A percentile compares a stretch with the other conserved stretches of the same genome.
These are phyloP conservation scores for Oreochromis aureus DNA, from an alignment of 2,113 vertebrate species.

Conservation along the genomic window DNA sequence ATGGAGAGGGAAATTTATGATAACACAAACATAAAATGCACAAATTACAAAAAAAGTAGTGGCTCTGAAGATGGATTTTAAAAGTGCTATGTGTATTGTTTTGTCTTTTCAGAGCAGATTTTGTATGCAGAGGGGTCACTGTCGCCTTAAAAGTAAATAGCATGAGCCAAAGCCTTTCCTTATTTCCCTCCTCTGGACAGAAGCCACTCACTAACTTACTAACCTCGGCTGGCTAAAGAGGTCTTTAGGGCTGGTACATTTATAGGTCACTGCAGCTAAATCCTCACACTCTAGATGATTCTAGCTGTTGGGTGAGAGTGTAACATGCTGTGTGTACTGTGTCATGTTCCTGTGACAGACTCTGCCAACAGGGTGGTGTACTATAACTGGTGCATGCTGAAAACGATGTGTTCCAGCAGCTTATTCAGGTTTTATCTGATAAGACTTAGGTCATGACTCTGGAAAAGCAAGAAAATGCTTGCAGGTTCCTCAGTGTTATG, in stretches of 20 bases:
- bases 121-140: background rate
- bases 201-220: slow-evolving; percentile 23
- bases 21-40: background rate
- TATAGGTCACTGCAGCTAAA: slow-evolving; percentile 36
- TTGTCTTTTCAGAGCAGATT: background rate
- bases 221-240: slow-evolving; percentile 9
- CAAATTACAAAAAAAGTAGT: background rate
- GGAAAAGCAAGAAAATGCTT: background rate
- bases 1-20: background rate
- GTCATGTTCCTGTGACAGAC: background rate
- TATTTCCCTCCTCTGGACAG: background rate
- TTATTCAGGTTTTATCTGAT: background rate
- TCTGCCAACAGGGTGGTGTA: background rate
- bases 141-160: background rate
- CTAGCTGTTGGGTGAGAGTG: background rate
- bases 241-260: background rate
- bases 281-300: slow-evolving; percentile 26
- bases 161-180: slow-evolving; percentile 25
- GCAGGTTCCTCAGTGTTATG: background rate
- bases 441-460: background rate
- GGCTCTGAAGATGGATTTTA: background rate
- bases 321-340: background rate
- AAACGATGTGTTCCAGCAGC: background rate
- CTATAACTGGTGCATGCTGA: background rate
- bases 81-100: background rate